Evolutionary conservation across 1,140 invertebrate genomes (phyloP), one percentile per base, ranked within the genome.

Genomic region (Pectinophora gossypiella): DNA sequence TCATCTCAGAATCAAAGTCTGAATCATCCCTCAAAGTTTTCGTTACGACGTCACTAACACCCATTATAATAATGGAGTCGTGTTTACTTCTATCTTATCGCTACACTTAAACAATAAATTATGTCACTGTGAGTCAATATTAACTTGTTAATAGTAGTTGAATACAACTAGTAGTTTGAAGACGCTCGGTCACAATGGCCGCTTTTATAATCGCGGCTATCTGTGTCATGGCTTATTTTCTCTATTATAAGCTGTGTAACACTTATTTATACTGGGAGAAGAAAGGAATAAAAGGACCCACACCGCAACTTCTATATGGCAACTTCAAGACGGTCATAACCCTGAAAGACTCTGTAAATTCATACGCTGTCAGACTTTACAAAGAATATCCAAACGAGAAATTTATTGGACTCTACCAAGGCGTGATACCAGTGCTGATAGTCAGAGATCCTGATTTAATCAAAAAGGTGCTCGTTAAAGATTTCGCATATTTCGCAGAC

Each of bases 401-500:
- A 42, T 12, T 72, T 45, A 70, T 88, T 18, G 88, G 88, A 12
- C 53, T 76, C 3, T 89, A 85, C 58, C 62, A 82, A 20, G 76
- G 76, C 10, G 54, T 68, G 18, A 53, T 59, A 19, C 90, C 90
- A 0, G 63, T 71, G n/a, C 52, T 91, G 5, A 57, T 91, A 3
- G 54, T 91, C 0, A 61, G 82, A 5, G 89, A 91, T 74, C 84
- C 88, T 7, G 87, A 90, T 16, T 43, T 91, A 3, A 81, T 89
- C 2, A 90, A 90, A 55, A 45, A 71, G n/a, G 85, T 92, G 21
- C 56, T 91, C 0, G 72, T 91, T 0, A 89, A 88, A 61, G 88
- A 92, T 68, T 91, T 91, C 53, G 22, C 87, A n/a, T 61, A 82
- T 54, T 91, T 92, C 58, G 49, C 66, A 1, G 72, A 89, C 57